Percentiles rank a stretch among this genome's conserved stretches.
Conservation (phyloP, 1,140 invertebrate genomes). For the Eriosoma lanigerum region DNA sequence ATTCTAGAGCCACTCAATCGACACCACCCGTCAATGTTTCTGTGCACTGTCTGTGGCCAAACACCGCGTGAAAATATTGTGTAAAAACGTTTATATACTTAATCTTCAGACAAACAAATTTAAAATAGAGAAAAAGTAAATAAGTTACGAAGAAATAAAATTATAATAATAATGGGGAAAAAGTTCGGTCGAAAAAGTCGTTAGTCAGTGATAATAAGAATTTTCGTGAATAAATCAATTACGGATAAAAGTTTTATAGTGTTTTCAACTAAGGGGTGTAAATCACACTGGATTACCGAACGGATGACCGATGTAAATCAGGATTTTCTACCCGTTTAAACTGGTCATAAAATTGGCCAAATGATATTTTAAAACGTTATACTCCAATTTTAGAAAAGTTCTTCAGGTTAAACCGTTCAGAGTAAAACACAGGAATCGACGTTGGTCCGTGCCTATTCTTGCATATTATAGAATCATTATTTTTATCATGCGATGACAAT, state of each 20-base stretch:
- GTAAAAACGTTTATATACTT: not conserved
- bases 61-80: not conserved
- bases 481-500: not conserved
- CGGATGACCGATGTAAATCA: conserved; percentile 50
- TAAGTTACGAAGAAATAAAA: not conserved
- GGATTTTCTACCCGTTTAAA: conserved; percentile 47
- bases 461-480: not conserved
- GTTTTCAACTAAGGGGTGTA: conserved; percentile 34
- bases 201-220: conserved; percentile 3
- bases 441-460: not conserved
- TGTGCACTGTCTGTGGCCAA: not conserved
- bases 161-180: not conserved
- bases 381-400: conserved; percentile 26
- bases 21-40: not conserved
- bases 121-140: not conserved
- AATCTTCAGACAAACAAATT: not conserved
- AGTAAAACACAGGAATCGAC: not conserved
- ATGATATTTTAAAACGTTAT: conserved; percentile 45
- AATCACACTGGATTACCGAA: conserved; percentile 41
- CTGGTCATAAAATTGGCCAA: conserved; percentile 31
- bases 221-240: conserved; percentile 44
- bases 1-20: not conserved
- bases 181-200: conserved; percentile 9
- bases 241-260: conserved; percentile 44
- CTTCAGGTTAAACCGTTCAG: not conserved